Evolutionary conservation across 2,797 vertebrate genomes (phyloP), one percentile per base, ranked within the genome.

Genomic region (Sebastes diaconus): DNA sequence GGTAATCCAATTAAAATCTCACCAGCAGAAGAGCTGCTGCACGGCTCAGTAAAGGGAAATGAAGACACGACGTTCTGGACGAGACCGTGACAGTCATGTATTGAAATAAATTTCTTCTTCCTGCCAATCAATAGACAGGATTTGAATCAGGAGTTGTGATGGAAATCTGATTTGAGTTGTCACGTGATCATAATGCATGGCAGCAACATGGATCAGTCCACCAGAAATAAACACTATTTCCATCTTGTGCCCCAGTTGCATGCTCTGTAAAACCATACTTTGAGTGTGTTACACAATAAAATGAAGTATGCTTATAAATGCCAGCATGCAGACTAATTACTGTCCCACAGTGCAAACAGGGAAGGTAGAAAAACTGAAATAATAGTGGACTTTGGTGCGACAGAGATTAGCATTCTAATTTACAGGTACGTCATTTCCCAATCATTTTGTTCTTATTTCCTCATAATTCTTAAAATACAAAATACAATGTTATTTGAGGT

Each of bases 1-100:
- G 61, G 74, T 93, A 91, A 94, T 92, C 80, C 46, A 83, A 87
- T 94, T 93, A 87, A 74, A 91, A 81, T 87, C 80, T 72, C 24
- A 73, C 72, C 85, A 76, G 65, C 39, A 75, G 72, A 80, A 73
- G 76, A 87, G 30, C 71, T 66, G 75, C 42, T 72, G 73, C 66
- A 66, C 3, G 25, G 70, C 73, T 87, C 81, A 68, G 79, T 74
- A 80, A 80, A 81, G 46, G 68, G 61, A 68, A 84, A 81, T 80
- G 75, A 79, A 84, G 73, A 57, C 50, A 39, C 8, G 5, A 9
- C 1, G 1, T 29, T 59, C 30, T 54, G 52, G 9, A 75, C 16
- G 30, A 25, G 52, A 50, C n/a, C 20, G 24, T 29, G 50, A 59
- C 63, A 24, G 30, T 55, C 73, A 68, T n/a, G 27, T 7, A 36